A percentile compares a stretch with the other conserved stretches of the same genome.
These are phyloP conservation scores for Spea hammondii DNA, from an alignment of 2,797 vertebrate genomes.

Conservation along the genomic window DNA sequence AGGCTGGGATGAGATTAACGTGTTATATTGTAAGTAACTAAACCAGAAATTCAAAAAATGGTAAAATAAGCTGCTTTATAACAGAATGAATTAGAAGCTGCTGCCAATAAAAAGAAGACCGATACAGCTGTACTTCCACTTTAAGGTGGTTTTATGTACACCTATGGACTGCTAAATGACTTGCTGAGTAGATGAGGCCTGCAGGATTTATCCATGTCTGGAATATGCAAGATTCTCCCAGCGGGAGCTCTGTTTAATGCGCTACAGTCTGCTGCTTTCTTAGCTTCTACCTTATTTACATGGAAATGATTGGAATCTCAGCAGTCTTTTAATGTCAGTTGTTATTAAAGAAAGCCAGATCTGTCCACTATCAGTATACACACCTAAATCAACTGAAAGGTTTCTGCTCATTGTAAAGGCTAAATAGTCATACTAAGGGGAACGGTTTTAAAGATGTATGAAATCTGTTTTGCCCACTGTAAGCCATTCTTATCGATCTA, in stretches of 20 bases:
- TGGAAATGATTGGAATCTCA: constrained; percentile 21
- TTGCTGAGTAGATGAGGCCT: constrained; percentile 15
- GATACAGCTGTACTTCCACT: constrained; percentile 9
- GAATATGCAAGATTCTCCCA: constrained; percentile 22
- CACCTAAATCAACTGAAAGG: neutral
- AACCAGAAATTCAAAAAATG: no score
- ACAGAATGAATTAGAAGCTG: no score
- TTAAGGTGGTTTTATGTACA: neutral
- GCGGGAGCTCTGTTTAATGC: constrained; percentile 13
- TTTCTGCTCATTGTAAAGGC: no score
- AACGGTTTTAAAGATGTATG: no score
- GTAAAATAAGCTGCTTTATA: no score
- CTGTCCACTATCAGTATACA: neutral
- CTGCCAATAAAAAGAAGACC: no score
- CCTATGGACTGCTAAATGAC: constrained; percentile 9
- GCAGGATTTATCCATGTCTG: constrained; percentile 3
- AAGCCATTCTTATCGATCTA: no score
- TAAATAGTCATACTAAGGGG: no score
- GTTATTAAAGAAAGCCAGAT: neutral
- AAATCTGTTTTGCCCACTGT: no score
- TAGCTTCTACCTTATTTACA: constrained; percentile 15
- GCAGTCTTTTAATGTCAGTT: neutral
- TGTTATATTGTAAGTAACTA: no score
- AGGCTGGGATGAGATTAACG: no score
- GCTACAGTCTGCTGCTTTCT: neutral